These are phyloP conservation scores for Siniperca scherzeri DNA, from an alignment of 2,797 vertebrate genomes.

Conservation along the genomic window DNA sequence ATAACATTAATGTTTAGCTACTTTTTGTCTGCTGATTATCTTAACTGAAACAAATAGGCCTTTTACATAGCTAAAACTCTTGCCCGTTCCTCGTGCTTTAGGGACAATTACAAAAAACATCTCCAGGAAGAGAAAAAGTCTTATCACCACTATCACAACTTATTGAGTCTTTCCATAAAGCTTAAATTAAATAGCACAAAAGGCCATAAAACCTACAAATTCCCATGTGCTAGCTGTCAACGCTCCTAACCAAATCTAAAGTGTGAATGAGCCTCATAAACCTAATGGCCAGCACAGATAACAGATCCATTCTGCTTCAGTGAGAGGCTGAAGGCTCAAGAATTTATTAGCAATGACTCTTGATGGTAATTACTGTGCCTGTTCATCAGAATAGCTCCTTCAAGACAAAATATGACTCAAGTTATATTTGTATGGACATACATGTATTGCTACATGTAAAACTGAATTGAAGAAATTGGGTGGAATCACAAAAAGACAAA, in stretches of 20 bases:
- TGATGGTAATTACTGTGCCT: not conserved
- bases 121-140: not conserved
- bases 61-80: not conserved
- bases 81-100: not conserved
- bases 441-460: not conserved
- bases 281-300: slow-evolving; percentile 37
- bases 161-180: slow-evolving; percentile 9
- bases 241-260: slow-evolving; percentile 34
- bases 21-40: not conserved
- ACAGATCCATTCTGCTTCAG: slow-evolving; percentile 27
- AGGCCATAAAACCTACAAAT: slow-evolving; percentile 42
- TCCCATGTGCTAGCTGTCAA: slow-evolving; percentile 33
- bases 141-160: slow-evolving; percentile 8
- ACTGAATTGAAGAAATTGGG: not conserved
- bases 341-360: not conserved
- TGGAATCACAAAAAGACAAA: not conserved
- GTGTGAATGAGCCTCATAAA: slow-evolving; percentile 65
- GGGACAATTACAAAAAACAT: not conserved
- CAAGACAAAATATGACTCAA: not conserved
- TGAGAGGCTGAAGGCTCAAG: not conserved
- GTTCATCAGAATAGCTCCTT: not conserved
- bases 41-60: not conserved
- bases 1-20: not conserved
- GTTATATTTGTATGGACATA: not conserved
- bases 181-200: slow-evolving; percentile 38